Conservation (phyloP, 2,113 vertebrate genomes). For the Theristicus caerulescens region DNA sequence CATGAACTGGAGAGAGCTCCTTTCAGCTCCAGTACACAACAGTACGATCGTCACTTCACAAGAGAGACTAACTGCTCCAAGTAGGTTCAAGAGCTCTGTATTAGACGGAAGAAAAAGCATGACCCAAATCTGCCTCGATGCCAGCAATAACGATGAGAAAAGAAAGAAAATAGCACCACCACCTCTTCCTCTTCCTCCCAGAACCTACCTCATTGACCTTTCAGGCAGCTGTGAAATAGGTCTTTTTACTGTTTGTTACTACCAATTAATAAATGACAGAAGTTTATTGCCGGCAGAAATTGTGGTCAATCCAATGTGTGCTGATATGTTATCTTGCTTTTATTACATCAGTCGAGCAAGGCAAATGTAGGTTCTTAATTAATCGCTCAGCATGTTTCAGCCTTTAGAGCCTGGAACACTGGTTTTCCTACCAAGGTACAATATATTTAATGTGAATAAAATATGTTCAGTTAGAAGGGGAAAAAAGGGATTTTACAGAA, state of each 20-base stretch:
- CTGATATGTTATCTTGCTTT: neutral
- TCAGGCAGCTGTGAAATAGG: neutral
- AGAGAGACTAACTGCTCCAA: neutral
- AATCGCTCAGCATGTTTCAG: neutral
- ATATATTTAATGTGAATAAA: neutral
- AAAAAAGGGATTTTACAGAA: neutral
- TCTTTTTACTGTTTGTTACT: neutral
- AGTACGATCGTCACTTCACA: neutral
- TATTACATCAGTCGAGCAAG: neutral
- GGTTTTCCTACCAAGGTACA: neutral
- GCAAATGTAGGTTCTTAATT: slow-evolving; percentile 13
- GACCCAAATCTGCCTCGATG: neutral
- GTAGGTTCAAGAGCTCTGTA: neutral
- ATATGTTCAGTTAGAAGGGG: neutral
- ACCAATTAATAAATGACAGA: slow-evolving; percentile 5
- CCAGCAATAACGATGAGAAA: neutral
- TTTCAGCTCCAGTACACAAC: neutral
- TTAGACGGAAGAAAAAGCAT: neutral
- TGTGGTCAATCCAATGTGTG: neutral
- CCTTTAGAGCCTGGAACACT: neutral
- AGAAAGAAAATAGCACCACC: neutral
- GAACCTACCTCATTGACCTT: neutral
- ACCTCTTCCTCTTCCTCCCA: neutral
- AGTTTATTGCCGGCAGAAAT: neutral
- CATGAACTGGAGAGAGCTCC: neutral